Evolutionary conservation across 2,797 vertebrate species (phyloP).

Genomic region (Sebastes vulpes): DNA sequence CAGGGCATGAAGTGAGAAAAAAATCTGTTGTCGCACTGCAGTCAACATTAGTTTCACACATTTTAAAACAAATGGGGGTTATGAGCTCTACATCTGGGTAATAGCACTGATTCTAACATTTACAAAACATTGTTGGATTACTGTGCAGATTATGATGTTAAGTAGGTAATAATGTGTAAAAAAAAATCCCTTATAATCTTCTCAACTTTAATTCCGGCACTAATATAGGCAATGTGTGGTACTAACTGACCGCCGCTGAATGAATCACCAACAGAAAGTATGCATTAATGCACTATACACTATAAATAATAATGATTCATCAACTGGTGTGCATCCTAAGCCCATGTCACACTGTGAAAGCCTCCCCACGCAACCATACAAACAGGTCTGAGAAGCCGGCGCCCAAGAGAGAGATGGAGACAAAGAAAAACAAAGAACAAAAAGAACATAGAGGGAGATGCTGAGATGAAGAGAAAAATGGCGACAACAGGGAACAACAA

Average conservation of each 20-base stretch:
- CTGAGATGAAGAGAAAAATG: constrained; percentile 29
- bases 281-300: not conserved
- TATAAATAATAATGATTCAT: constrained; percentile 32
- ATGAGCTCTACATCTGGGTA: not conserved
- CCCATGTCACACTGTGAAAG: constrained; percentile 23
- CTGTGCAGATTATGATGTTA: constrained; percentile 14
- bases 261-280: constrained; percentile 19
- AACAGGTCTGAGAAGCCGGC: constrained; percentile 19
- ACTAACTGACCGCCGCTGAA: constrained; percentile 28
- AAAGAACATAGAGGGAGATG: constrained; percentile 6
- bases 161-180: constrained; percentile 17
- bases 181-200: constrained; percentile 18
- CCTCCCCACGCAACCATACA: constrained; percentile 4
- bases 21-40: not conserved
- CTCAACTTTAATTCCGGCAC: constrained; percentile 16
- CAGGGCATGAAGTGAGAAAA: not conserved
- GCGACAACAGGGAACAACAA: constrained; percentile 1
- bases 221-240: constrained; percentile 1
- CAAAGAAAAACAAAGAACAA: constrained; percentile 3
- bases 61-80: not conserved
- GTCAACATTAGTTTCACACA: constrained; percentile 20
- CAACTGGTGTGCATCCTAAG: constrained; percentile 20
- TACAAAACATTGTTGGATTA: constrained; percentile 24
- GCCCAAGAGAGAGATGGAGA: constrained; percentile 9
- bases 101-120: not conserved